Conservation (phyloP, 2,888 invertebrate species). For the Epistrophella euchroma region DNA sequence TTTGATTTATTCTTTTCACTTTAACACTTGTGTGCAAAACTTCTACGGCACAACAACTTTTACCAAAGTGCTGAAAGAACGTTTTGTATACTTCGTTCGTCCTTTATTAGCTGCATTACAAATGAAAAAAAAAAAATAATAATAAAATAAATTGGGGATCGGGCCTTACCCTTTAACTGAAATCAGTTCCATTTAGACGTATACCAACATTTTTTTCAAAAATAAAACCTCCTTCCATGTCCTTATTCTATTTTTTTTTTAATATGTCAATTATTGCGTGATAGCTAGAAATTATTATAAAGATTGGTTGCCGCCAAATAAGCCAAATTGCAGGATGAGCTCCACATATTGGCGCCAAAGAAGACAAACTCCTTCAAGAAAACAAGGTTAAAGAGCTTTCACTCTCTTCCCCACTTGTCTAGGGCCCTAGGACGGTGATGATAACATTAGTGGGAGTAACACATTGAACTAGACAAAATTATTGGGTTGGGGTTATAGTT, state of each 20-base stretch:
- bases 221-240: not conserved
- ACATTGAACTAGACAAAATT: not conserved
- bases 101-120: constrained; percentile 26
- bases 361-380: constrained; percentile 28
- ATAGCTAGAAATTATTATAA: constrained; percentile 36
- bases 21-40: not conserved
- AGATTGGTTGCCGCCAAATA: constrained; percentile 45
- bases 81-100: constrained; percentile 19
- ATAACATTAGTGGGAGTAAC: constrained; percentile 1
- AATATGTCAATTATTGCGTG: constrained; percentile 51
- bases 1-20: not conserved
- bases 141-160: not conserved
- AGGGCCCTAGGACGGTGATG: not conserved
- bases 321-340: constrained; percentile 39
- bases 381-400: constrained; percentile 48
- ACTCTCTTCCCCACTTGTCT: constrained; percentile 26
- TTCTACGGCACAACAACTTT: not conserved
- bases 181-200: constrained; percentile 7
- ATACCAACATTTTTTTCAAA: not conserved
- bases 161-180: not conserved
- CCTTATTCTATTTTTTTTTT: constrained; percentile 10
- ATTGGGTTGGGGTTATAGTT: not conserved
- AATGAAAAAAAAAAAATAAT: not conserved
- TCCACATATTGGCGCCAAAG: constrained; percentile 64
- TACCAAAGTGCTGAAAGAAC: constrained; percentile 2